phyloP scores from a whole-genome alignment of 2,888 invertebrate genomes.

The Nephrocerus scutellatus region DNA sequence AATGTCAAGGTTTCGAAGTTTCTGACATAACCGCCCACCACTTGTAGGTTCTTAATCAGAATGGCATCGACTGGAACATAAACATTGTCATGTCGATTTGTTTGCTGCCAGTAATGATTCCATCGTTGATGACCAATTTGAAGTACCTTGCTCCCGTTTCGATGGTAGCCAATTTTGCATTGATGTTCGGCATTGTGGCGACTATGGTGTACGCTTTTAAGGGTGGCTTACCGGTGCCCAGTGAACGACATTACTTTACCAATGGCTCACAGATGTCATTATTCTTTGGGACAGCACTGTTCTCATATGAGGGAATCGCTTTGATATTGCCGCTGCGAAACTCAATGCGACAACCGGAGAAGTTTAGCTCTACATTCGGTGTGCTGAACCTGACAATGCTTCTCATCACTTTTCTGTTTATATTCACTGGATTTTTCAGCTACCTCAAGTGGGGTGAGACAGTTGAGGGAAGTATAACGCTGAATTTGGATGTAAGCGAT shows the following conservation, averaged over 20 bases:
- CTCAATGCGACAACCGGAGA: constrained; percentile 73
- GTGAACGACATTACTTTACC: constrained; percentile 56
- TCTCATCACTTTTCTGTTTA: constrained; percentile 69
- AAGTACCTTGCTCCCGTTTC: constrained; percentile 62
- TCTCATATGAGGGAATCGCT: constrained; percentile 94
- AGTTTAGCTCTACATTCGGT: constrained; percentile 72
- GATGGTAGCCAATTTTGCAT: constrained; percentile 65
- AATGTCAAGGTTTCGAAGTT: background rate
- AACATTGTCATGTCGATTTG: constrained; percentile 35
- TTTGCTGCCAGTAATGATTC: constrained; percentile 38
- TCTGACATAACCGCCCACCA: too few species aligned
- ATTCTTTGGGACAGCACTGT: constrained; percentile 93
- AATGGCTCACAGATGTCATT: constrained; percentile 62
- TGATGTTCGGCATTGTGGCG: constrained; percentile 61
- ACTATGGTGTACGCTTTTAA: constrained; percentile 70
- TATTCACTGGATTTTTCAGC: constrained; percentile 77
- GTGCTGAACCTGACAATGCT: constrained; percentile 86
- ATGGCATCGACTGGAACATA: constrained; percentile 34
- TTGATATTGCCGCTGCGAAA: constrained; percentile 85
- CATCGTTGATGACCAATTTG: constrained; percentile 39
- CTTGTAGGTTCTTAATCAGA: constrained; percentile 48
- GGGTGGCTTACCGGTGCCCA: constrained; percentile 57
- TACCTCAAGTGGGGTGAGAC: constrained; percentile 81
- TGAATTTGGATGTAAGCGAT: constrained; percentile 61
- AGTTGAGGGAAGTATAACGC: constrained; percentile 76